Evolutionary conservation across 2,888 invertebrate species (phyloP).

Genomic region (Rutpela maculata): DNA sequence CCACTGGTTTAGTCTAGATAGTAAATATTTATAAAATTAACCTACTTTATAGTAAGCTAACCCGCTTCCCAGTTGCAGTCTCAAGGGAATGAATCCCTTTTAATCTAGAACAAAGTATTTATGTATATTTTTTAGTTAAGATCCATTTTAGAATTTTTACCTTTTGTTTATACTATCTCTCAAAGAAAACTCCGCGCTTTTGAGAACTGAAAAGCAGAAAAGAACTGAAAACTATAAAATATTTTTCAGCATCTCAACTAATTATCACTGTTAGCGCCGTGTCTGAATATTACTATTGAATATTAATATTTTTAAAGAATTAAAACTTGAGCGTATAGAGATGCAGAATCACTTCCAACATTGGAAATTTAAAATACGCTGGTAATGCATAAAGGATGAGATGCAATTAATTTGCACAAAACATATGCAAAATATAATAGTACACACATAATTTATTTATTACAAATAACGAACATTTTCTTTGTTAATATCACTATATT

Average conservation of each 20-base stretch:
- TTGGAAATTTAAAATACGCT: too few relatives aligned
- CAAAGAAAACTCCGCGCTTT: background rate
- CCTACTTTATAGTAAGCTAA: background rate
- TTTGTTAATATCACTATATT: too few relatives aligned
- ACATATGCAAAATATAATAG: too few relatives aligned
- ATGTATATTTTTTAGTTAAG: background rate
- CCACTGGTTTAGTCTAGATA: background rate
- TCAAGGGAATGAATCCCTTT: conserved; percentile 2
- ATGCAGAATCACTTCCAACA: too few relatives aligned
- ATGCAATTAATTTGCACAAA: too few relatives aligned
- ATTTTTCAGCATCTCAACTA: background rate
- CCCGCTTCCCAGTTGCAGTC: background rate
- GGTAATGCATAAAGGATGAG: too few relatives aligned
- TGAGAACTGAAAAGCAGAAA: background rate
- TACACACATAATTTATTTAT: too few relatives aligned
- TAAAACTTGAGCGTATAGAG: too few relatives aligned
- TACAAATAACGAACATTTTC: too few relatives aligned
- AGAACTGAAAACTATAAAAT: background rate
- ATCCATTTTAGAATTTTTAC: background rate
- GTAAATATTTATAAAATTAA: conserved; percentile 7
- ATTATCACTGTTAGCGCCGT: background rate
- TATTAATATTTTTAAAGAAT: too few relatives aligned
- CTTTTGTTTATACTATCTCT: background rate
- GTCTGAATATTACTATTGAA: too few relatives aligned
- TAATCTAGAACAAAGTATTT: background rate